Evolutionary conservation across 2,888 invertebrate genomes (phyloP).

Genomic region (Anagyrus pseudococci): DNA sequence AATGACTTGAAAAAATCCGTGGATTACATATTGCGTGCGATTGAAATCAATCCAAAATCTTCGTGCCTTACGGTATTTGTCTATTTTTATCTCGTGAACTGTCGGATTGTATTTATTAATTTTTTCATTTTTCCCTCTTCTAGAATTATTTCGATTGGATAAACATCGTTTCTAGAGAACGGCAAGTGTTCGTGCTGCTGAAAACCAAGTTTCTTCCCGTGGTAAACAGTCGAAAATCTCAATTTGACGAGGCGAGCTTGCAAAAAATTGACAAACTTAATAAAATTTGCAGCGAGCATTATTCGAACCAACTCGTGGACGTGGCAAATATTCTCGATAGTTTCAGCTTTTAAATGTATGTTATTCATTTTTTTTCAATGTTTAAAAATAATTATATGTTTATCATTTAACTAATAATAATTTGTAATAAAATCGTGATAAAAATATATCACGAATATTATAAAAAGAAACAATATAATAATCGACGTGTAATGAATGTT

Average conservation of each 20-base stretch:
- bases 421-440: background rate
- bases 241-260: too few species aligned
- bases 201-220: background rate
- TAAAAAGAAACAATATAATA: background rate
- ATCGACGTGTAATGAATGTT: too few species aligned
- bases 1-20: background rate
- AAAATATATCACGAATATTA: background rate
- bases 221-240: background rate
- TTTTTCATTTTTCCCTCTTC: background rate
- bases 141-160: background rate
- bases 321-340: too few species aligned
- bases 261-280: too few species aligned
- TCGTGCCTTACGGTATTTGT: background rate
- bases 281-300: too few species aligned
- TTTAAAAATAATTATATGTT: background rate
- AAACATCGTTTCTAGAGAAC: background rate
- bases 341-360: background rate
- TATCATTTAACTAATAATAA: background rate
- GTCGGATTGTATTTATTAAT: background rate
- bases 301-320: too few species aligned
- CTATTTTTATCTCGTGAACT: background rate
- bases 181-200: background rate
- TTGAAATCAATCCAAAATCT: constrained; percentile 6
- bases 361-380: background rate
- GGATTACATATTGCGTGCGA: constrained; percentile 1